A percentile compares a stretch with the other conserved stretches of the same genome.
Evolutionary conservation across 2,113 vertebrate species (phyloP).

Genomic region (Sula dactylatra): DNA sequence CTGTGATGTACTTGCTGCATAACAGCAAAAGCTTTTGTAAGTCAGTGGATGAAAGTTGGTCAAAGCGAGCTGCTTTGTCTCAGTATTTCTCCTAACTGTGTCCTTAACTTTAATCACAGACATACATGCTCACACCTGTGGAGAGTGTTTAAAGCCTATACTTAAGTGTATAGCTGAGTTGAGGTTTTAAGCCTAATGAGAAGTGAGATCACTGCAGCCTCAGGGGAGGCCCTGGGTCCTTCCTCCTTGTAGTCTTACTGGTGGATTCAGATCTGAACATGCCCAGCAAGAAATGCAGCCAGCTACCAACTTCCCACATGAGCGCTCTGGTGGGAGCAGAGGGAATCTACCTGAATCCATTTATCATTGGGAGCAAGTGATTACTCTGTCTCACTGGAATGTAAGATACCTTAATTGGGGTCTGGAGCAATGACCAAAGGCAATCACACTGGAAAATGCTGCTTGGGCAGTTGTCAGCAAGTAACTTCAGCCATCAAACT

Average conservation of each 20-base stretch:
- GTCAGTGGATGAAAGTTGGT: background rate
- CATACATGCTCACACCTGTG: background rate
- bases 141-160: background rate
- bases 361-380: background rate
- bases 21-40: background rate
- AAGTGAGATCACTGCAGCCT: background rate
- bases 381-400: background rate
- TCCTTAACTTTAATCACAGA: background rate
- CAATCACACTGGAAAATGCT: background rate
- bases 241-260: background rate
- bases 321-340: background rate
- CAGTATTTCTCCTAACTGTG: background rate
- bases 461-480: background rate
- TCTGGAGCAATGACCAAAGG: background rate
- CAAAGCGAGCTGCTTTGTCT: background rate
- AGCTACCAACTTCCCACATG: background rate
- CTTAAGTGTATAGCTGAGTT: background rate
- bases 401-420: background rate
- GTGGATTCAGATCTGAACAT: background rate
- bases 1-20: background rate
- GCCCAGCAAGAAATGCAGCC: background rate
- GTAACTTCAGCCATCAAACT: background rate
- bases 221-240: background rate
- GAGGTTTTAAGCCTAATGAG: background rate
- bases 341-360: background rate